Evolutionary conservation across 2,113 vertebrate genomes (phyloP).

Genomic region (Otocyon megalotis): DNA sequence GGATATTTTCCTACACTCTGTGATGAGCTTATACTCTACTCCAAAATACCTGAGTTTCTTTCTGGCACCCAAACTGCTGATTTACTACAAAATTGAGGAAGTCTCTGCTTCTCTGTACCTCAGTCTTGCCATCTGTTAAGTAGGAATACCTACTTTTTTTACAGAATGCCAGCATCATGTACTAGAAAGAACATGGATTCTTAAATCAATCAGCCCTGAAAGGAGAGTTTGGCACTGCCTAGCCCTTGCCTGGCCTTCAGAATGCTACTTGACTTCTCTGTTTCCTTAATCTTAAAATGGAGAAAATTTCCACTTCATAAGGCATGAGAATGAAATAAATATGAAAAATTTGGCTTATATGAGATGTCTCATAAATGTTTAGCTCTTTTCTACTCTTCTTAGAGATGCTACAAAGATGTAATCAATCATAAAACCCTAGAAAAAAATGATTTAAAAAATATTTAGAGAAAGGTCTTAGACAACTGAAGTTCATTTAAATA

Average conservation of each 20-base stretch:
- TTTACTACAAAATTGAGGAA: constrained; percentile 27
- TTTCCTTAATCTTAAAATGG: neutral
- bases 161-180: neutral
- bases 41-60: neutral
- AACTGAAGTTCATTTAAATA: constrained; percentile 32
- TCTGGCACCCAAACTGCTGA: constrained; percentile 1
- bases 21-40: neutral
- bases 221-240: neutral
- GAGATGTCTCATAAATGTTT: neutral
- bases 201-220: neutral
- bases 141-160: neutral
- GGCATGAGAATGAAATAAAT: neutral
- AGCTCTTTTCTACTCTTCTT: neutral
- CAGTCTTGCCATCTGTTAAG: neutral
- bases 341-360: neutral
- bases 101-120: neutral
- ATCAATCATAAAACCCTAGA: neutral
- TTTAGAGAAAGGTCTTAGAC: neutral
- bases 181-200: neutral
- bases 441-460: neutral
- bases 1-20: neutral
- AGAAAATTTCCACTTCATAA: neutral
- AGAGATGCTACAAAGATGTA: neutral
- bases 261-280: neutral
- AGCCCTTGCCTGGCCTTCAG: neutral